Percentiles rank a stretch among this genome's conserved stretches.
phyloP scores from a whole-genome alignment of 2,797 vertebrate genomes.

The Carcharodon carcharias region DNA sequence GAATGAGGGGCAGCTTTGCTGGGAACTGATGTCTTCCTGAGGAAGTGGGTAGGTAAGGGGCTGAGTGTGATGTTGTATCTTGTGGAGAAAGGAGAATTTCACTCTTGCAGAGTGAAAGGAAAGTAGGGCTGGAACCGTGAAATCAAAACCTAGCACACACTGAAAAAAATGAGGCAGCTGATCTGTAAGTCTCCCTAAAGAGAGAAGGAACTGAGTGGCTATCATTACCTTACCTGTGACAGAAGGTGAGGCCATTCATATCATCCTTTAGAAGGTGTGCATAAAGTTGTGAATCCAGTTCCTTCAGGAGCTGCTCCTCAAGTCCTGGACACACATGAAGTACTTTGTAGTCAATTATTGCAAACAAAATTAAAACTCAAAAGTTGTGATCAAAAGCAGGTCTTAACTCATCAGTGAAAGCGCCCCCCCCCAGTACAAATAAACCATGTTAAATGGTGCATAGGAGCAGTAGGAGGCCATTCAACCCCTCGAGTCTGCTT shows the following conservation, averaged over 20 bases:
- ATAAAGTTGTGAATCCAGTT: slow-evolving; percentile 33
- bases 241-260: slow-evolving; percentile 67
- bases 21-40: background rate
- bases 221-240: slow-evolving; percentile 58
- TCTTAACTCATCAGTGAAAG: background rate
- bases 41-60: background rate
- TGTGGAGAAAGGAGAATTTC: background rate
- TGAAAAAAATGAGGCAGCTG: background rate
- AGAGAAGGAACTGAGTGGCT: background rate
- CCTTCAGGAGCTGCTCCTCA: slow-evolving; percentile 62
- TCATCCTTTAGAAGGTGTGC: slow-evolving; percentile 60
- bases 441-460: background rate
- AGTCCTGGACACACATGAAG: slow-evolving; percentile 53
- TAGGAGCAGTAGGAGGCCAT: background rate
- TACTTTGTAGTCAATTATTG: background rate
- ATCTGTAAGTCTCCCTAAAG: background rate
- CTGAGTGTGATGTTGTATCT: background rate
- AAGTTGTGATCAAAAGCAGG: background rate
- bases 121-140: background rate
- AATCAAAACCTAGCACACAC: background rate
- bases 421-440: too few species aligned
- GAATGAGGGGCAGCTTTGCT: background rate
- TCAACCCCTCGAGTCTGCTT: background rate
- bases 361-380: background rate
- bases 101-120: background rate